phyloP scores from a whole-genome alignment of 2,797 vertebrate genomes.

The Pygocentrus nattereri region DNA sequence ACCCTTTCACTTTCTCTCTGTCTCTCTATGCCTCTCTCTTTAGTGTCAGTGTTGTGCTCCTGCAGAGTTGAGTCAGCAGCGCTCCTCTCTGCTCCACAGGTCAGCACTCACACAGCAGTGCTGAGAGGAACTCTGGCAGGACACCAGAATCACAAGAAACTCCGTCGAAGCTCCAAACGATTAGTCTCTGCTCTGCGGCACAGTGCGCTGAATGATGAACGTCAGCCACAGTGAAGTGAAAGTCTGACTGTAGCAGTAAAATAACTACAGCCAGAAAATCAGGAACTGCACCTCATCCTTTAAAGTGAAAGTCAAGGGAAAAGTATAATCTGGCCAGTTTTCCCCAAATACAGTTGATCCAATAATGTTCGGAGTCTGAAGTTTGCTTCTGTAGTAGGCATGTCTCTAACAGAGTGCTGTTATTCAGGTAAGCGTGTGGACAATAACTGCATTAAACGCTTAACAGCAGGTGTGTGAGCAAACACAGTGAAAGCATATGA shows the following conservation, averaged over 20 bases:
- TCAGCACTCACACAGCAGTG: conserved; percentile 19
- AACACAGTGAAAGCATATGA: no score
- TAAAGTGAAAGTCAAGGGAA: neutral
- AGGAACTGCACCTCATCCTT: neutral
- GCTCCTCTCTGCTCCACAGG: conserved; percentile 17
- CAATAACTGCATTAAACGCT: no score
- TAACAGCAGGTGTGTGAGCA: no score
- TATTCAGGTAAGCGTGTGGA: no score
- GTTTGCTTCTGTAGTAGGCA: no score
- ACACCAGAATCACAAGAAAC: neutral
- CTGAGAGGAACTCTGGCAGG: neutral
- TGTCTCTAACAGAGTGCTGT: no score
- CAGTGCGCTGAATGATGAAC: neutral
- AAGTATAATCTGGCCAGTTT: no score
- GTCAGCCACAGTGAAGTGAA: neutral
- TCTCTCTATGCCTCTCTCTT: neutral
- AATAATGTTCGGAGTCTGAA: neutral
- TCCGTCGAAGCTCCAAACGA: conserved; percentile 20
- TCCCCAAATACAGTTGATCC: no score
- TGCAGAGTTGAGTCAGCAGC: conserved; percentile 45
- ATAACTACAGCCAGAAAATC: neutral
- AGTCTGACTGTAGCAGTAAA: neutral
- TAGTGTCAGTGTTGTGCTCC: conserved; percentile 2
- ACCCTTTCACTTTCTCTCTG: neutral
- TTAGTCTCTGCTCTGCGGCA: neutral